A percentile compares a stretch with the other conserved stretches of the same genome.
These are phyloP conservation scores for Lithobius niger DNA, from an alignment of 1,140 invertebrate species.

Conservation along the genomic window DNA sequence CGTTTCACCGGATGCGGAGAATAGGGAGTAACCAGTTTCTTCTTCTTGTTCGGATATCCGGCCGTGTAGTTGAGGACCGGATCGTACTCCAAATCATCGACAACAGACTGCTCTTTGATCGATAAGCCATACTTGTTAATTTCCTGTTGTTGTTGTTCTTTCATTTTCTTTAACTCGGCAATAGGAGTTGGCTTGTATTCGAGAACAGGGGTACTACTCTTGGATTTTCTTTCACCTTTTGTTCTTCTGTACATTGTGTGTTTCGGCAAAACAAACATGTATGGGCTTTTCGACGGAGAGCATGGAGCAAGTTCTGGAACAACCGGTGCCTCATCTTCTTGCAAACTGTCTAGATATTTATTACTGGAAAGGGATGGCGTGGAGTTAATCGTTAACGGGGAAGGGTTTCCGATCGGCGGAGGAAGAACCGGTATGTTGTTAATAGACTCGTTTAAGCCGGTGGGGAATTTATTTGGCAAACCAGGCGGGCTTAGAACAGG, in stretches of 20 bases:
- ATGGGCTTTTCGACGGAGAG: neutral
- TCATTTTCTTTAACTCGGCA: conserved; percentile 38
- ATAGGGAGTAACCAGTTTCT: neutral
- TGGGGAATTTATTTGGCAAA: no score
- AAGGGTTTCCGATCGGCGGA: no score
- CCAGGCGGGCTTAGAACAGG: no score
- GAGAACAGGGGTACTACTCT: conserved; percentile 19
- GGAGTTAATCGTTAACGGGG: no score
- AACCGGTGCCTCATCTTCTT: no score
- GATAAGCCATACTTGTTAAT: neutral
- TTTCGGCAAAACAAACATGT: no score
- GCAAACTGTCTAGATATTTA: neutral
- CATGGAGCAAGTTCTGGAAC: neutral
- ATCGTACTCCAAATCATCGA: conserved; percentile 7
- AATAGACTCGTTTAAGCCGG: no score
- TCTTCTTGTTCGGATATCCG: neutral
- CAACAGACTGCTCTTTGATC: neutral
- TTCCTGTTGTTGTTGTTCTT: no score
- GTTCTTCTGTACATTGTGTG: no score
- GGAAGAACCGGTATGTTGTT: no score
- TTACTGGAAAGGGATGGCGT: no score
- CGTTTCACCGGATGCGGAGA: neutral
- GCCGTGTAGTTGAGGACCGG: conserved; percentile 3
- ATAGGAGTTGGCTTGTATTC: conserved; percentile 48
- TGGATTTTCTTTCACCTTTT: neutral